These are phyloP conservation scores for Serinus canaria DNA, from an alignment of 2,113 vertebrate species.

Conservation along the genomic window DNA sequence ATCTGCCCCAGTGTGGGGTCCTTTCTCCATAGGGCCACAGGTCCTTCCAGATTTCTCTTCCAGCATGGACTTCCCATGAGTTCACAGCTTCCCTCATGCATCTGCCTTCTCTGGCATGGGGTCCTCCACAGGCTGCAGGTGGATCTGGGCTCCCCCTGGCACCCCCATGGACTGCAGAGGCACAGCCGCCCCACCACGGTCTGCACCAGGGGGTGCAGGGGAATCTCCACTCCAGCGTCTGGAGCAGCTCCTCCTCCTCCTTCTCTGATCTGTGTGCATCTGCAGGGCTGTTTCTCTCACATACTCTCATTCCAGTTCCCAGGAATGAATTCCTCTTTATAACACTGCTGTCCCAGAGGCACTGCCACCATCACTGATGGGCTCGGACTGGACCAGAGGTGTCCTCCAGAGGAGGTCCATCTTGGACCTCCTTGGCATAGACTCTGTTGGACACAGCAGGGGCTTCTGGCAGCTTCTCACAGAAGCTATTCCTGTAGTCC, in stretches of 20 bases:
- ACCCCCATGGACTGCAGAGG: background rate
- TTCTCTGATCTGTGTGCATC: background rate
- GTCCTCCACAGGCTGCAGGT: background rate
- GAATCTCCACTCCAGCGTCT: fast-evolving
- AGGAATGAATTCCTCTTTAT: background rate
- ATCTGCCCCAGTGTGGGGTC: background rate
- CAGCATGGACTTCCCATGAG: background rate
- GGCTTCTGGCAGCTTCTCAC: background rate
- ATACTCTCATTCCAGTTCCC: background rate
- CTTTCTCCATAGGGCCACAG: background rate
- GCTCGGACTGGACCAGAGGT: fast-evolving
- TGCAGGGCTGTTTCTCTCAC: background rate
- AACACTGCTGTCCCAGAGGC: background rate
- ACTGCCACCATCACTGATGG: fast-evolving
- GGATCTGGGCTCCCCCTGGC: background rate
- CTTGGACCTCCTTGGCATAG: background rate
- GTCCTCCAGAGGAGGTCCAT: too few species aligned
- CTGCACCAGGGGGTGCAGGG: background rate
- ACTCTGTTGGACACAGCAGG: fast-evolving
- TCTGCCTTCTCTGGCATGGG: fast-evolving
- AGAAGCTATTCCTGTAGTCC: background rate
- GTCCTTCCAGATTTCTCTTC: background rate
- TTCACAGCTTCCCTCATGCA: background rate
- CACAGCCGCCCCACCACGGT: too few species aligned
- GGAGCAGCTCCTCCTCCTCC: fast-evolving